phyloP scores from a whole-genome alignment of 2,797 vertebrate species.

The Australoheros facetus region DNA sequence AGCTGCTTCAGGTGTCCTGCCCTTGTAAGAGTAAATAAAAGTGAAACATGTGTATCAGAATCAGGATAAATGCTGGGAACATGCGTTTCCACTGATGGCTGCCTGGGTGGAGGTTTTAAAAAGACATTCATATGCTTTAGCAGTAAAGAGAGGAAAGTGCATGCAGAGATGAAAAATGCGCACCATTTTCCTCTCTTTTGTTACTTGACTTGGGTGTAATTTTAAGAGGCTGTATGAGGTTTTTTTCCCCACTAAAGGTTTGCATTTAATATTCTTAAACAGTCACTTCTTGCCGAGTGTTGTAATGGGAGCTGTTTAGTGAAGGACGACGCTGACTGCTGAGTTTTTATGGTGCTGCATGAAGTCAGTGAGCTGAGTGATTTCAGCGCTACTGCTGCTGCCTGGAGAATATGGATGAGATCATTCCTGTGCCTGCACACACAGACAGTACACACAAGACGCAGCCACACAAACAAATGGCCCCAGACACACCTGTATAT shows the following conservation, averaged over 20 bases:
- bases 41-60: not conserved
- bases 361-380: conserved; percentile 61
- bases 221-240: not conserved
- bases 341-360: conserved; percentile 59
- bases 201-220: conserved; percentile 24
- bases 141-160: not conserved
- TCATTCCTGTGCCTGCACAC: conserved; percentile 34
- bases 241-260: not conserved
- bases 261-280: conserved; percentile 56
- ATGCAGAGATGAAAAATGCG: not conserved
- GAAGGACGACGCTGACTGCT: conserved; percentile 58
- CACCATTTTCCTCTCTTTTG: not conserved
- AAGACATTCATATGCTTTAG: conserved; percentile 35
- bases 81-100: not conserved
- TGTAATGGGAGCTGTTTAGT: conserved; percentile 60
- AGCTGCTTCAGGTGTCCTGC: not conserved
- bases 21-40: conserved; percentile 3
- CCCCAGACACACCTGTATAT: conserved; percentile 26
- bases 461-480: conserved; percentile 9
- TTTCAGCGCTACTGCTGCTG: conserved; percentile 30
- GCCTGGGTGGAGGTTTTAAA: conserved; percentile 26
- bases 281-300: conserved; percentile 44
- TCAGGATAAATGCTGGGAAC: not conserved
- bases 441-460: conserved; percentile 3
- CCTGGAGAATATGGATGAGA: conserved; percentile 70